Evolutionary conservation across 2,797 vertebrate species (phyloP).

Genomic region (Brotula barbata): DNA sequence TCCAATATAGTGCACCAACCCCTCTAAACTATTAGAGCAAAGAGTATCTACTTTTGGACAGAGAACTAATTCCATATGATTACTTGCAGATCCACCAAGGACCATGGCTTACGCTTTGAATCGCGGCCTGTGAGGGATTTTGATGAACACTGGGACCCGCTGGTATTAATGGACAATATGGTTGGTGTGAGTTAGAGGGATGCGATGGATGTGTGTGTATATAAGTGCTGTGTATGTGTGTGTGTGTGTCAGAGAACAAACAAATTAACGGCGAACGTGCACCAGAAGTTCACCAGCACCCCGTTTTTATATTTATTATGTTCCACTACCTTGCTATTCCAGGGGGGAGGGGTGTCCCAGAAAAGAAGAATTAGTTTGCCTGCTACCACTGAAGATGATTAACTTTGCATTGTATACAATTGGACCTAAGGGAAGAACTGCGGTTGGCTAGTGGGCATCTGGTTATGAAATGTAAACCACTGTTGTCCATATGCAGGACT

Average conservation of each 20-base stretch:
- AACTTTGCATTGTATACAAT: constrained; percentile 1
- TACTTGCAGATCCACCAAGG: constrained; percentile 52
- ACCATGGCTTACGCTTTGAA: constrained; percentile 47
- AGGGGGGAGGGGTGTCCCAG: constrained; percentile 16
- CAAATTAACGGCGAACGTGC: constrained; percentile 45
- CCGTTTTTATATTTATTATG: constrained; percentile 74
- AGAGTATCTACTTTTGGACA: too few species aligned
- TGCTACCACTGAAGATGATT: constrained; percentile 27
- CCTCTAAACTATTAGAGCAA: too few species aligned
- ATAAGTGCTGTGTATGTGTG: constrained; percentile 49
- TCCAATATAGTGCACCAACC: too few species aligned
- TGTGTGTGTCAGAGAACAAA: constrained; percentile 45
- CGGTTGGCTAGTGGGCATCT: too few species aligned
- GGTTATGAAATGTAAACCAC: neutral
- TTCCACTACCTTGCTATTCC: constrained; percentile 56
- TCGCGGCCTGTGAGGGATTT: constrained; percentile 45
- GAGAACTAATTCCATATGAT: neutral
- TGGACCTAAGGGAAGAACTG: neutral
- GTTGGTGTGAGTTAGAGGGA: constrained; percentile 13
- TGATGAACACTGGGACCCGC: constrained; percentile 56
- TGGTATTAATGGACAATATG: constrained; percentile 48
- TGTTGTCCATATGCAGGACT: neutral
- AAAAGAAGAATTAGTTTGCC: constrained; percentile 28
- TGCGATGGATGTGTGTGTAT: constrained; percentile 39
- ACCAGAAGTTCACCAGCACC: constrained; percentile 75